A percentile compares a stretch with the other conserved stretches of the same genome.
Evolutionary conservation across 2,113 vertebrate genomes (phyloP).

Genomic region (Bujurquina vittata): DNA sequence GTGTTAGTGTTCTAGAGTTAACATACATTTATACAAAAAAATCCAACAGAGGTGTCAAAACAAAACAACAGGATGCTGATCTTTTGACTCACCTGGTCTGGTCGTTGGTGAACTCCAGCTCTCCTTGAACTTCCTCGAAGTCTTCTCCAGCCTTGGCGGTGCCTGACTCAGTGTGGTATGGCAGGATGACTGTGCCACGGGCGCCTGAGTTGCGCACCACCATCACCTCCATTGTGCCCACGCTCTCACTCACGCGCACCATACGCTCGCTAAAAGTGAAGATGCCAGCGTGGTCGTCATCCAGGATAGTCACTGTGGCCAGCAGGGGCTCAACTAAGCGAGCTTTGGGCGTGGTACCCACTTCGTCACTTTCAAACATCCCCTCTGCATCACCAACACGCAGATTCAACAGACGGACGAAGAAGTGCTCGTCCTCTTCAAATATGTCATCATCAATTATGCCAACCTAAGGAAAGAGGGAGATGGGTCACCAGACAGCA

Average conservation of each 20-base stretch:
- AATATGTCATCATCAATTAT: constrained; percentile 99
- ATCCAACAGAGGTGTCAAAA: neutral
- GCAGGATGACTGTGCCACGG: constrained; percentile 91
- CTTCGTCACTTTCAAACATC: constrained; percentile 92
- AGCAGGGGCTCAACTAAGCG: constrained; percentile 86
- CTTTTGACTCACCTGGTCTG: constrained; percentile 89
- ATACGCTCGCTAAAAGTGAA: constrained; percentile 90
- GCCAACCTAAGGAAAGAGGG: constrained; percentile 79
- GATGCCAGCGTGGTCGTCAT: constrained; percentile 97
- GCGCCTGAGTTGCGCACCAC: constrained; percentile 92
- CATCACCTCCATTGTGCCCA: constrained; percentile 91
- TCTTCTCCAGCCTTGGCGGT: constrained; percentile 87
- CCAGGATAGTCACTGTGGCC: constrained; percentile 94
- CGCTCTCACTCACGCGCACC: constrained; percentile 91
- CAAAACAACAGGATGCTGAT: neutral
- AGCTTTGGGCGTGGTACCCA: constrained; percentile 83
- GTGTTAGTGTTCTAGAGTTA: too few species aligned
- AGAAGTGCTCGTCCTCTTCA: constrained; percentile 98
- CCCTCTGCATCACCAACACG: constrained; percentile 91
- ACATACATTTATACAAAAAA: neutral
- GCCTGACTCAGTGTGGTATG: constrained; percentile 90
- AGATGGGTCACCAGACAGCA: neutral
- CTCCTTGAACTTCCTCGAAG: constrained; percentile 89
- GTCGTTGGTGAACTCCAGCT: constrained; percentile 93
- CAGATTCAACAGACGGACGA: constrained; percentile 92